phyloP scores from a whole-genome alignment of 2,888 invertebrate genomes.

The Ypsolopha scabrella region DNA sequence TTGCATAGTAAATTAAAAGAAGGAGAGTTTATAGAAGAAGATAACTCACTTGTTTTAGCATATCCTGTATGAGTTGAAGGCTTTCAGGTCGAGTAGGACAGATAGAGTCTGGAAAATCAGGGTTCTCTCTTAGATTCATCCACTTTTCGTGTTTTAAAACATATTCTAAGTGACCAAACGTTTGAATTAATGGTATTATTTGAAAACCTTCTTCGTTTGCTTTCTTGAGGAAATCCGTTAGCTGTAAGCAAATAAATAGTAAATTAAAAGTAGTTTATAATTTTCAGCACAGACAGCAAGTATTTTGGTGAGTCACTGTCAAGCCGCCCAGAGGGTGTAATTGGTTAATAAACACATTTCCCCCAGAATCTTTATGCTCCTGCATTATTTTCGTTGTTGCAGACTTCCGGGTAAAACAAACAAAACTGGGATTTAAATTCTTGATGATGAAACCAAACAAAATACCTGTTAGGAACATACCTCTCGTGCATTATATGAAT shows the following conservation, averaged over 20 bases:
- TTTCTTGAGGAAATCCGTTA: slow-evolving; percentile 25
- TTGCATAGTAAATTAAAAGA: no score
- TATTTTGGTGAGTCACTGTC: no score
- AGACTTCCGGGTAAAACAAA: no score
- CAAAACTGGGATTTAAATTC: slow-evolving; percentile 7
- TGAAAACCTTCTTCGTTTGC: slow-evolving; percentile 73
- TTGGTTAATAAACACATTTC: no score
- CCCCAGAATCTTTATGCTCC: no score
- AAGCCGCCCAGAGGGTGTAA: no score
- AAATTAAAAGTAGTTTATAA: no score
- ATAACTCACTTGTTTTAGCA: slow-evolving; percentile 76
- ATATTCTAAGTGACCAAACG: slow-evolving; percentile 88
- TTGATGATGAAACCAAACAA: no score
- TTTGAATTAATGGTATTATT: slow-evolving; percentile 86
- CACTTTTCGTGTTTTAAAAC: slow-evolving; percentile 79
- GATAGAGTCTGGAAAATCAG: slow-evolving; percentile 71
- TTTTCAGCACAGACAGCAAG: no score
- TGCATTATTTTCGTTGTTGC: no score
- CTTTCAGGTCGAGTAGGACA: slow-evolving; percentile 77
- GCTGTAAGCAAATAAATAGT: slow-evolving; percentile 22
- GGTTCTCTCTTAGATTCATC: slow-evolving; percentile 75
- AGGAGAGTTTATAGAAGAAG: no score
- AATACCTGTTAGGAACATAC: slow-evolving; percentile 25
- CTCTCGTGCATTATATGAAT: slow-evolving; percentile 68
- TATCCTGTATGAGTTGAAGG: slow-evolving; percentile 66